Percentiles rank a stretch among this genome's conserved stretches.
Evolutionary conservation across 2,113 vertebrate genomes (phyloP).

Genomic region (Fulmarus glacialis): DNA sequence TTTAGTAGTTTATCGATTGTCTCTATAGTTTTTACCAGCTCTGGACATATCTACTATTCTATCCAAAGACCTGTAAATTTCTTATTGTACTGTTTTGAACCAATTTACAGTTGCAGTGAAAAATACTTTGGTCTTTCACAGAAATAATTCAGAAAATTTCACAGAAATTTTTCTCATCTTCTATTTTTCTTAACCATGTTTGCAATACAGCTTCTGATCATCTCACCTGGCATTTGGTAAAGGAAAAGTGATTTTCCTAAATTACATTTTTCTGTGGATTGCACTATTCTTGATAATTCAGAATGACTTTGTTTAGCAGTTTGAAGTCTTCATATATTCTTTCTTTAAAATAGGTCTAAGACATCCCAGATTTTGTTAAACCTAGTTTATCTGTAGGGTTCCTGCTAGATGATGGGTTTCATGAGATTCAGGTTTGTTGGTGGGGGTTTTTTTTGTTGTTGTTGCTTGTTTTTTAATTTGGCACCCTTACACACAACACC

Average conservation of each 20-base stretch:
- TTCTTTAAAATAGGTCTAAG: background rate
- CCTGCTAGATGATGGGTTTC: background rate
- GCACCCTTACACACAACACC: background rate
- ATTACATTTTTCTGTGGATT: background rate
- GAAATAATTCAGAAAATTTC: background rate
- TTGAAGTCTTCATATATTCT: background rate
- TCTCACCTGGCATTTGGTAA: background rate
- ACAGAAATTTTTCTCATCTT: background rate
- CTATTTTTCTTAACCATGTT: background rate
- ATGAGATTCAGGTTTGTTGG: background rate
- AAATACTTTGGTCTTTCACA: background rate
- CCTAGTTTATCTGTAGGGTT: background rate
- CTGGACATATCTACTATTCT: background rate
- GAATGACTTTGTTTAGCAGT: background rate
- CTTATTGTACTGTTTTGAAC: background rate
- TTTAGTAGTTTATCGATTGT: background rate
- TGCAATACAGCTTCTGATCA: background rate
- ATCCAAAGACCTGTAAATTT: background rate
- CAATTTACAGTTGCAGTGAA: background rate
- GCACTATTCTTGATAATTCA: background rate
- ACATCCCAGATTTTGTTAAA: background rate
- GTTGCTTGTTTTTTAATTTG: background rate
- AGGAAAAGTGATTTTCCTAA: background rate
- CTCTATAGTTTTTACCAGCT: background rate
- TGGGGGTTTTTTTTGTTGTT: background rate